phyloP scores from a whole-genome alignment of 2,888 invertebrate species.

The Lysandra bellargus region DNA sequence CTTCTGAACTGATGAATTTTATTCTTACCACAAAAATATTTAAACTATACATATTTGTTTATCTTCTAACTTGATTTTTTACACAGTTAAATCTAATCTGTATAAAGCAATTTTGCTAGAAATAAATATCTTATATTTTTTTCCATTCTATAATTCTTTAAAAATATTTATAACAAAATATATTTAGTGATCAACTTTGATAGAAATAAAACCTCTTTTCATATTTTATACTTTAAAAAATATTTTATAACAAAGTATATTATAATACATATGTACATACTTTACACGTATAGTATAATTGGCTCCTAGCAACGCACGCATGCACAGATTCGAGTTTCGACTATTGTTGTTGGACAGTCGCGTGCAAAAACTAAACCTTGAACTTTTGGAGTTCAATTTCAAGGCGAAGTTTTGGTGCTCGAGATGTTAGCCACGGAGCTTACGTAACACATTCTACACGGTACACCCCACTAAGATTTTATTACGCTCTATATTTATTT shows the following conservation, averaged over 20 bases:
- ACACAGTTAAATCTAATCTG: too few relatives aligned
- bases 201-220: too few relatives aligned
- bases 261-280: too few relatives aligned
- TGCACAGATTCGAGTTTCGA: conserved; percentile 38
- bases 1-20: neutral
- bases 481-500: neutral
- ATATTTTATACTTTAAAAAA: neutral
- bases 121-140: too few relatives aligned
- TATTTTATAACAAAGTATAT: neutral
- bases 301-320: conserved; percentile 40
- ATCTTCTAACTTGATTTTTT: neutral
- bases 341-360: conserved; percentile 59
- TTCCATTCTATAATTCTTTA: too few relatives aligned
- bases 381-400: conserved; percentile 73
- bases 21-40: neutral
- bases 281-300: conserved; percentile 33
- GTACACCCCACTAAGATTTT: conserved; percentile 37
- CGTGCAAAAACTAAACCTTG: conserved; percentile 77
- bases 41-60: neutral
- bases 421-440: conserved; percentile 55
- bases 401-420: conserved; percentile 66
- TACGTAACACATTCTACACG: conserved; percentile 56
- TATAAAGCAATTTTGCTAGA: too few relatives aligned
- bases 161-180: too few relatives aligned
- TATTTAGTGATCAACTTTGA: too few relatives aligned